phyloP scores from a whole-genome alignment of 2,888 invertebrate species.

The Drosophila affinis region DNA sequence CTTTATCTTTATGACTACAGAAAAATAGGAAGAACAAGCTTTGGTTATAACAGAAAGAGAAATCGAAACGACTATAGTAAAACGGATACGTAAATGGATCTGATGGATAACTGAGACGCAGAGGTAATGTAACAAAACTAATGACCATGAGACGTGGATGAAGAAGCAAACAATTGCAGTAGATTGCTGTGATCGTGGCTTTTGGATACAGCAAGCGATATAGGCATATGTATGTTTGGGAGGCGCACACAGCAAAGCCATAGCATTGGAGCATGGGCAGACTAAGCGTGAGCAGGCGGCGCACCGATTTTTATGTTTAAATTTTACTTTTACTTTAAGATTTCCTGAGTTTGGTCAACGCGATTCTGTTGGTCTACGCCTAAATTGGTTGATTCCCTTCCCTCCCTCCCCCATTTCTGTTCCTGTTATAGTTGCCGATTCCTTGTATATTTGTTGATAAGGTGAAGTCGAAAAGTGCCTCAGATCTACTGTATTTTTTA shows the following conservation, averaged over 20 bases:
- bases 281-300: slow-evolving; percentile 54
- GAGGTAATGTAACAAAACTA: slow-evolving; percentile 27
- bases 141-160: slow-evolving; percentile 15
- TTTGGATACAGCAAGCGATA: slow-evolving; percentile 6
- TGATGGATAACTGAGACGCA: background rate
- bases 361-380: slow-evolving; percentile 21
- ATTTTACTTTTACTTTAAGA: slow-evolving; percentile 53
- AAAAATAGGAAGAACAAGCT: slow-evolving; percentile 71
- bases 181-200: slow-evolving; percentile 19
- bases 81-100: slow-evolving; percentile 19
- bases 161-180: slow-evolving; percentile 1
- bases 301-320: slow-evolving; percentile 45
- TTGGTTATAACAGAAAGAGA: slow-evolving; percentile 66
- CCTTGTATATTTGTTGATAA: slow-evolving; percentile 26
- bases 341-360: slow-evolving; percentile 64
- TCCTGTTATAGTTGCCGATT: slow-evolving; percentile 9
- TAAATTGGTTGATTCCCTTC: slow-evolving; percentile 28
- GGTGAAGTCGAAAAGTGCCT: slow-evolving; percentile 47
- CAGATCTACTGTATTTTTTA: slow-evolving; percentile 32
- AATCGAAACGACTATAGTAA: slow-evolving; percentile 20
- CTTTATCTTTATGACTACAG: slow-evolving; percentile 47
- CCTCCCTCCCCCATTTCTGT: slow-evolving; percentile 17
- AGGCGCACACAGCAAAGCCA: slow-evolving; percentile 25
- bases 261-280: slow-evolving; percentile 46
- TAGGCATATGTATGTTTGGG: slow-evolving; percentile 25